Evolutionary conservation across 1,140 invertebrate genomes (phyloP).

Genomic region (Hermatobates lingyangjiaoensis): DNA sequence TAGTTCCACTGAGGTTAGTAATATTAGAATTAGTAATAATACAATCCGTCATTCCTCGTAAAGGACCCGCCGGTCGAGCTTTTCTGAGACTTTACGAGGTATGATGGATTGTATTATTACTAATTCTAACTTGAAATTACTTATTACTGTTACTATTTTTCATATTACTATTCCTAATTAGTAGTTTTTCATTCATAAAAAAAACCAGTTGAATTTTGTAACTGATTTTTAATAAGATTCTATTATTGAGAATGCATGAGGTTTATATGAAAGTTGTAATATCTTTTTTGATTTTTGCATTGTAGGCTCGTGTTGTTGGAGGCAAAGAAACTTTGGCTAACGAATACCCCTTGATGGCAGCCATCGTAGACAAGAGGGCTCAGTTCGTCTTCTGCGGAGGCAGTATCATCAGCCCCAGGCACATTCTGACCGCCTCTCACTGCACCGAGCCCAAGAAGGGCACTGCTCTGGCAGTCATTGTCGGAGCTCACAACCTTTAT

Average conservation of each 20-base stretch:
- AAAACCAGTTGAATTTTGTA: neutral
- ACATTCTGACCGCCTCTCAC: slow-evolving; percentile 15
- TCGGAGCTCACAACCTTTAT: slow-evolving; percentile 36
- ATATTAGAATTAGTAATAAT: too few species aligned
- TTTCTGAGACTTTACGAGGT: too few species aligned
- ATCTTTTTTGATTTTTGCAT: neutral
- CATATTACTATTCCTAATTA: neutral
- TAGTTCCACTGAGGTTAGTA: too few species aligned
- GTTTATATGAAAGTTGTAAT: neutral
- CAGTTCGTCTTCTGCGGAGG: slow-evolving; percentile 35
- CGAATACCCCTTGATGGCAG: slow-evolving; percentile 65
- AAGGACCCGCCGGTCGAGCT: too few species aligned
- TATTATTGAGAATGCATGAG: neutral
- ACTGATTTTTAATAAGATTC: neutral
- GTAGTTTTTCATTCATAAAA: neutral
- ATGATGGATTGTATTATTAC: too few species aligned
- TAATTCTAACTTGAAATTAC: too few species aligned
- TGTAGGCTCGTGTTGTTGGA: slow-evolving; percentile 35
- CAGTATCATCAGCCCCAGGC: slow-evolving; percentile 10
- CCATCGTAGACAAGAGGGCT: slow-evolving; percentile 53
- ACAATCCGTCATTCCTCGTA: too few species aligned
- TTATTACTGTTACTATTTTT: neutral
- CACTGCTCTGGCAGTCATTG: slow-evolving; percentile 25
- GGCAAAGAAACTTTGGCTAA: slow-evolving; percentile 39
- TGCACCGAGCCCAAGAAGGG: slow-evolving; percentile 6